phyloP scores from a whole-genome alignment of 2,888 invertebrate species.

The Caenorhabditis imperialis region DNA sequence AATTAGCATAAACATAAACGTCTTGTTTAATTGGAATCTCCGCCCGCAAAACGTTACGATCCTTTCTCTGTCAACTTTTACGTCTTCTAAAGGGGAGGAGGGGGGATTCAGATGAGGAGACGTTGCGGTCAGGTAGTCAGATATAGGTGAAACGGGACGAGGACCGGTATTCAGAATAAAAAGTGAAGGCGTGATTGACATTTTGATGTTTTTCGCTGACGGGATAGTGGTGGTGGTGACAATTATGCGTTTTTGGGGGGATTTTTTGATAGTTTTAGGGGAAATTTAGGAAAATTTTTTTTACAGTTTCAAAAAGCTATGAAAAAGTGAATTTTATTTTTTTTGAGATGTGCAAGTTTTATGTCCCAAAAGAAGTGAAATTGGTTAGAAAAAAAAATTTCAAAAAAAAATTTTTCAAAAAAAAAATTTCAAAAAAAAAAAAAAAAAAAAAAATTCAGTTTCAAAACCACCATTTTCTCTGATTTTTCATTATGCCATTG shows the following conservation, averaged over 20 bases:
- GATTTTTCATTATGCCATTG: no score
- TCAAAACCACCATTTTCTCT: no score
- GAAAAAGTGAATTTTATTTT: background rate
- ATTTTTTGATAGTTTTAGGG: constrained; percentile 7
- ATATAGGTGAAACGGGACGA: no score
- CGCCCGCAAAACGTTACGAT: constrained; percentile 14
- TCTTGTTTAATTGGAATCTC: constrained; percentile 15
- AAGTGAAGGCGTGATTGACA: constrained; percentile 43
- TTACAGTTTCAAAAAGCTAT: background rate
- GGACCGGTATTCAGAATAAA: no score
- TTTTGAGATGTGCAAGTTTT: no score
- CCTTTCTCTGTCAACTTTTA: constrained; percentile 6
- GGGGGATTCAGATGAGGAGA: no score
- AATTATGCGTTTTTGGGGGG: constrained; percentile 15
- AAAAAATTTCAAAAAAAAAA: no score
- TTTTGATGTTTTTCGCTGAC: constrained; percentile 30
- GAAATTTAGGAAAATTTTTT: constrained; percentile 1
- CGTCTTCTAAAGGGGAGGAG: no score
- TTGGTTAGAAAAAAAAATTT: no score
- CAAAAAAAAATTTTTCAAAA: background rate
- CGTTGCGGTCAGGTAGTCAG: no score
- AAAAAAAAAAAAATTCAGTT: no score
- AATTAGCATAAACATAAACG: constrained; percentile 48
- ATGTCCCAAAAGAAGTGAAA: no score
- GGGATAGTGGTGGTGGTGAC: constrained; percentile 4